Conservation (phyloP, 2,888 invertebrate species). For the Odontocerum albicorne region DNA sequence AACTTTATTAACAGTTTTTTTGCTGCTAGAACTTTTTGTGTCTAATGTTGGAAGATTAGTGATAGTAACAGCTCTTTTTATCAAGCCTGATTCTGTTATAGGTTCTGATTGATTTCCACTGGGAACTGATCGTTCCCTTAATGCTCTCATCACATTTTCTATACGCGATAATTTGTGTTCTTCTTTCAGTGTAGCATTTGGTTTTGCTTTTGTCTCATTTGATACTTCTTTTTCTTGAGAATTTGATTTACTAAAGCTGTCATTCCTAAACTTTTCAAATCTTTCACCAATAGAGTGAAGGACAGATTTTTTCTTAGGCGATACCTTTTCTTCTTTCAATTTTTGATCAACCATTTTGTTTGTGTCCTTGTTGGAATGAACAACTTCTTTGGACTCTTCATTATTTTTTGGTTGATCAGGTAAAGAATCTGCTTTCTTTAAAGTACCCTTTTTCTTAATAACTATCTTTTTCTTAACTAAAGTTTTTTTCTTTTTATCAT, state of each 20-base stretch:
- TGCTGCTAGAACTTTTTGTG: slow-evolving; percentile 52
- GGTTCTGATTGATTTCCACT: slow-evolving; percentile 51
- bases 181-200: slow-evolving; percentile 36
- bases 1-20: slow-evolving; percentile 71
- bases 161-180: slow-evolving; percentile 47
- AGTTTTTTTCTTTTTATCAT: slow-evolving; percentile 35
- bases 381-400: slow-evolving; percentile 42
- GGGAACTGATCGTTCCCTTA: slow-evolving; percentile 70
- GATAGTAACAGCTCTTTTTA: slow-evolving; percentile 72
- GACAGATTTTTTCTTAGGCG: slow-evolving; percentile 65
- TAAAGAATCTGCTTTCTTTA: slow-evolving; percentile 40
- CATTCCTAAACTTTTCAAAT: slow-evolving; percentile 66
- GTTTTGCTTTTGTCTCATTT: slow-evolving; percentile 35
- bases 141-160: slow-evolving; percentile 58
- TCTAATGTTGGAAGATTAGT: slow-evolving; percentile 63
- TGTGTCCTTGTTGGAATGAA: slow-evolving; percentile 43
- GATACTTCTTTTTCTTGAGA: slow-evolving; percentile 55
- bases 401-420: slow-evolving; percentile 37
- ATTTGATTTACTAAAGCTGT: slow-evolving; percentile 54
- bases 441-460: slow-evolving; percentile 27
- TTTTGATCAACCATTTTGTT: slow-evolving; percentile 22
- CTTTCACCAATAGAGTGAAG: slow-evolving; percentile 78
- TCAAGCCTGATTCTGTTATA: slow-evolving; percentile 65
- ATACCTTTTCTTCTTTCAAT: slow-evolving; percentile 18
- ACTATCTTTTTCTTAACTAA: slow-evolving; percentile 34